Evolutionary conservation across 1,140 invertebrate species (phyloP).

Genomic region (Magallana gigas): DNA sequence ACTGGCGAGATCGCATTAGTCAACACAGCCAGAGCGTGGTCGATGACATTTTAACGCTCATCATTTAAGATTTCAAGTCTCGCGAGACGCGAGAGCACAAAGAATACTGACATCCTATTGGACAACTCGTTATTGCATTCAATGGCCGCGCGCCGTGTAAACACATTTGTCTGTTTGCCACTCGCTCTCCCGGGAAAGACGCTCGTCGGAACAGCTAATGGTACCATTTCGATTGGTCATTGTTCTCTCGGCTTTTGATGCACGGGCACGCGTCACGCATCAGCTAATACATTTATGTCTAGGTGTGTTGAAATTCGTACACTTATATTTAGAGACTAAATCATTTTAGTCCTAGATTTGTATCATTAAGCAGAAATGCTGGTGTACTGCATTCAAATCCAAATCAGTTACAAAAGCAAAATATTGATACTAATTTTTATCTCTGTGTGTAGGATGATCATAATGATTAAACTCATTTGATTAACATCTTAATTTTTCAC

Average conservation of each 20-base stretch:
- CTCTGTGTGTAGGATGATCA: too few relatives aligned
- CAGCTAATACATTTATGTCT: background rate
- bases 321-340: background rate
- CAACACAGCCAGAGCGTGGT: conserved; percentile 5
- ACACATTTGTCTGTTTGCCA: conserved; percentile 33
- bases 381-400: too few relatives aligned
- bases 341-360: too few relatives aligned
- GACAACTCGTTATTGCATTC: background rate
- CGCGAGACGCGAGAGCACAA: conserved; percentile 28
- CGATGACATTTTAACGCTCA: conserved; percentile 37
- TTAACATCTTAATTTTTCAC: too few relatives aligned
- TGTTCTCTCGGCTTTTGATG: conserved; percentile 22
- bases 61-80: conserved; percentile 34
- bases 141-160: conserved; percentile 20
- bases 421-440: too few relatives aligned
- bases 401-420: too few relatives aligned
- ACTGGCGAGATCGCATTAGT: conserved; percentile 32
- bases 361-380: too few relatives aligned
- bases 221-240: conserved; percentile 21
- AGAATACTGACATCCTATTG: conserved; percentile 29
- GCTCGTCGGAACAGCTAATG: conserved; percentile 11
- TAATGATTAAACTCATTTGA: too few relatives aligned
- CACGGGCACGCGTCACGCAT: background rate
- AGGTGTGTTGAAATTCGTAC: background rate
- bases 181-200: background rate